Conservation (phyloP, 1,140 invertebrate genomes). For the Gryon sp. region DNA sequence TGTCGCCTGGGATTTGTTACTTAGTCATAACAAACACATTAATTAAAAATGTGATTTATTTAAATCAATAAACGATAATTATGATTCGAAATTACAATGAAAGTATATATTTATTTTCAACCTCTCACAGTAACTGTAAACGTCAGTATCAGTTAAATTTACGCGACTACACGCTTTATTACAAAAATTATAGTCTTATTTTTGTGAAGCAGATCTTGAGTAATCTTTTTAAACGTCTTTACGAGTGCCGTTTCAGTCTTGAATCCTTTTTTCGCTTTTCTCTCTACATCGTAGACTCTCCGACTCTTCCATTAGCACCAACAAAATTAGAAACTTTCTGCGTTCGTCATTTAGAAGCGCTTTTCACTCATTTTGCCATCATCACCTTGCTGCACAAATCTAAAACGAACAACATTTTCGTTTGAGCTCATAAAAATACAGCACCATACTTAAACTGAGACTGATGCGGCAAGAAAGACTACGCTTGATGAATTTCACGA, state of each 20-base stretch:
- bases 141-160: slow-evolving; percentile 30
- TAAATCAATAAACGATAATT: too few relatives aligned
- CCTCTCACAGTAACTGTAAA: slow-evolving; percentile 12
- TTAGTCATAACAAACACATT: too few relatives aligned
- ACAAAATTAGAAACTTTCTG: slow-evolving; percentile 71
- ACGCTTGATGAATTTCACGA: slow-evolving; percentile 63
- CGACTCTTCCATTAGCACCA: slow-evolving; percentile 56
- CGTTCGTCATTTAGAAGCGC: slow-evolving; percentile 62
- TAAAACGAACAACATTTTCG: slow-evolving; percentile 63
- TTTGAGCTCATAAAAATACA: slow-evolving; percentile 64
- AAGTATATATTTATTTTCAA: not conserved
- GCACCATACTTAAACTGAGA: slow-evolving; percentile 34
- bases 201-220: slow-evolving; percentile 18
- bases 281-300: slow-evolving; percentile 38
- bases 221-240: slow-evolving; percentile 68
- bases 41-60: too few relatives aligned
- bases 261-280: slow-evolving; percentile 34
- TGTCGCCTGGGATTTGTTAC: too few relatives aligned
- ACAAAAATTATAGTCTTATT: slow-evolving; percentile 28
- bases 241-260: slow-evolving; percentile 53
- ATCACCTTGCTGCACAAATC: slow-evolving; percentile 34
- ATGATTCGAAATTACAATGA: too few relatives aligned
- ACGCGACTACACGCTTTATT: slow-evolving; percentile 22
- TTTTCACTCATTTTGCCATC: slow-evolving; percentile 54
- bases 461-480: slow-evolving; percentile 41